These are phyloP conservation scores for Casuarius casuarius DNA, from an alignment of 2,113 vertebrate species.

Conservation along the genomic window DNA sequence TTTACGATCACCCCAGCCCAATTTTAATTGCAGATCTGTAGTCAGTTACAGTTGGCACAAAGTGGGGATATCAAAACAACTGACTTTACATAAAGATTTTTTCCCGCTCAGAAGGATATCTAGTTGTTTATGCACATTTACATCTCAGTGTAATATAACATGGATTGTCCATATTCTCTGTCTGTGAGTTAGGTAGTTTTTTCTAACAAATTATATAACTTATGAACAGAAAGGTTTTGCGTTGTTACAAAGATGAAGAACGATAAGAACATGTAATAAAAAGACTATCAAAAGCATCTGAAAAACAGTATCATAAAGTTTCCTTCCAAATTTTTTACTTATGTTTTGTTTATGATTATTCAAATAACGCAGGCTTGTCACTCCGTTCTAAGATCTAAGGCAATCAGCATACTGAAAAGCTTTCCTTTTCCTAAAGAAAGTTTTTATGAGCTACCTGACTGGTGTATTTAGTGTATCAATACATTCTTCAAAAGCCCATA, in stretches of 20 bases:
- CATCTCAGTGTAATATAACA: background rate
- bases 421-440: background rate
- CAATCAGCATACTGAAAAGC: background rate
- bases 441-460: background rate
- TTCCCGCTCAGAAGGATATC: rapidly evolving
- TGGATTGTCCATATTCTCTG: background rate
- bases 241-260: background rate
- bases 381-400: background rate
- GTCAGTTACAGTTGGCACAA: background rate
- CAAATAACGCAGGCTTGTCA: background rate
- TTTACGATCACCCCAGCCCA: background rate
- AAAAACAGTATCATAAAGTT: background rate
- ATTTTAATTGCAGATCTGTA: background rate
- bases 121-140: background rate
- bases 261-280: rapidly evolving
- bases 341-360: background rate
- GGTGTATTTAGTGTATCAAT: background rate
- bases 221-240: background rate
- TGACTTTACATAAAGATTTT: background rate
- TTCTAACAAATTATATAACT: background rate
- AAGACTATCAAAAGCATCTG: background rate
- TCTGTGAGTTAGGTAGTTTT: background rate
- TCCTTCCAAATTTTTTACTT: background rate
- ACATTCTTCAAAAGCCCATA: background rate
- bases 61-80: background rate